These are phyloP conservation scores for Rhopalosiphum nymphaeae DNA, from an alignment of 2,888 invertebrate genomes.

Conservation along the genomic window DNA sequence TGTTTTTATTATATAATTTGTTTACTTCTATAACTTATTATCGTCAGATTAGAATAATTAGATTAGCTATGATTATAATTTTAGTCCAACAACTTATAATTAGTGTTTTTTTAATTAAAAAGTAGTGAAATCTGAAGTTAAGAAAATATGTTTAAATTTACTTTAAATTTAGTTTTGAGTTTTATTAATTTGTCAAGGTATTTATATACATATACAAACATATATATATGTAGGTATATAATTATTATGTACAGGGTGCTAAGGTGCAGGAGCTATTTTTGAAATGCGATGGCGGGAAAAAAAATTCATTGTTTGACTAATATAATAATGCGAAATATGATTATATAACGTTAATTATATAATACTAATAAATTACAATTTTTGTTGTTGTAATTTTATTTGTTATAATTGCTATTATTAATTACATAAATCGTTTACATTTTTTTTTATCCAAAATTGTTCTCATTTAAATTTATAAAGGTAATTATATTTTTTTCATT, in stretches of 20 bases:
- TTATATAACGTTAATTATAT: too few species aligned
- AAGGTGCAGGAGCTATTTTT: not conserved
- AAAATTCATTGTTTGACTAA: not conserved
- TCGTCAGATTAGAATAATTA: not conserved
- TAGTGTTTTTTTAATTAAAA: not conserved
- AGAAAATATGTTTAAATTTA: not conserved
- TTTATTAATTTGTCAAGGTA: not conserved
- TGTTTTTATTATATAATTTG: not conserved
- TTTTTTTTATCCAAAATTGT: not conserved
- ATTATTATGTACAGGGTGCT: too few species aligned
- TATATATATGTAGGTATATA: too few species aligned
- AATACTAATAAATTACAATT: too few species aligned
- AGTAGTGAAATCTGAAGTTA: not conserved
- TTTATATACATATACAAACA: not conserved
- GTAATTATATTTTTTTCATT: not conserved
- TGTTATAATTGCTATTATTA: too few species aligned
- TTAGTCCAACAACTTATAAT: not conserved
- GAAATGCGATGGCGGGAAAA: not conserved
- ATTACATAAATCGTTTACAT: not conserved
- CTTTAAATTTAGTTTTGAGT: not conserved
- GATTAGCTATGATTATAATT: not conserved
- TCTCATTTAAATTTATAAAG: not conserved
- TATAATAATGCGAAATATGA: not conserved
- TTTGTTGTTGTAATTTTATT: too few species aligned
- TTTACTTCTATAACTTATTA: not conserved